These are phyloP conservation scores for Alsophila aescularia DNA, from an alignment of 2,888 invertebrate species.

Conservation along the genomic window DNA sequence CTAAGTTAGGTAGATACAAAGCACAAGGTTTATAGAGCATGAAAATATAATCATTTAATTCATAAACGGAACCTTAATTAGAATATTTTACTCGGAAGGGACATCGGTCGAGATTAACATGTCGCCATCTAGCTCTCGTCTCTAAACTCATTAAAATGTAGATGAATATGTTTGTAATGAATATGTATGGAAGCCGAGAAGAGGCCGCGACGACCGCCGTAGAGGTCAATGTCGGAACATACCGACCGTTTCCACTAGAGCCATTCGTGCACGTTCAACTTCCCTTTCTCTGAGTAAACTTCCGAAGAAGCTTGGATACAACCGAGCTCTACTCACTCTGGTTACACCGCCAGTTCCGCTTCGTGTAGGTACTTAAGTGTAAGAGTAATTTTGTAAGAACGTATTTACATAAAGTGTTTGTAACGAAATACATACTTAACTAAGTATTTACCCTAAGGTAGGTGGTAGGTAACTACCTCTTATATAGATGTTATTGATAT, in stretches of 20 bases:
- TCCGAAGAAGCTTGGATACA: slow-evolving; percentile 43
- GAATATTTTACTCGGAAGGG: slow-evolving; percentile 7
- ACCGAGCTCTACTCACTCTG: slow-evolving; percentile 49
- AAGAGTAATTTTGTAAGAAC: slow-evolving; percentile 4
- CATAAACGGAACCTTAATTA: neutral
- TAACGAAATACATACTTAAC: neutral
- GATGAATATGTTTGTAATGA: slow-evolving; percentile 65
- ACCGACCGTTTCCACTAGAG: slow-evolving; percentile 52
- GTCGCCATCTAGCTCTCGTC: slow-evolving; percentile 53
- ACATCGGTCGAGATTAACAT: slow-evolving; percentile 39
- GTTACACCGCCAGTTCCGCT: slow-evolving; percentile 62
- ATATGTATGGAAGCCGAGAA: slow-evolving; percentile 67
- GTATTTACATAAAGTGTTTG: neutral
- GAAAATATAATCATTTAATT: neutral
- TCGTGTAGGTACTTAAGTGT: slow-evolving; percentile 25
- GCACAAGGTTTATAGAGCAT: neutral
- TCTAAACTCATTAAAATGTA: slow-evolving; percentile 66
- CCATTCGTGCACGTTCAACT: slow-evolving; percentile 47
- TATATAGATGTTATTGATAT: too few relatives aligned
- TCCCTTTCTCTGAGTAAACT: slow-evolving; percentile 50
- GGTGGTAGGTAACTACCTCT: neutral
- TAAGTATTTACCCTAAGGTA: neutral
- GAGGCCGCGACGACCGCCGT: slow-evolving; percentile 66
- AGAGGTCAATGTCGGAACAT: slow-evolving; percentile 77
- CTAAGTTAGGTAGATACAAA: too few relatives aligned